A percentile compares a stretch with the other conserved stretches of the same genome.
These are phyloP conservation scores for Paramormyrops kingsleyae DNA, from an alignment of 2,113 vertebrate species.

Conservation along the genomic window DNA sequence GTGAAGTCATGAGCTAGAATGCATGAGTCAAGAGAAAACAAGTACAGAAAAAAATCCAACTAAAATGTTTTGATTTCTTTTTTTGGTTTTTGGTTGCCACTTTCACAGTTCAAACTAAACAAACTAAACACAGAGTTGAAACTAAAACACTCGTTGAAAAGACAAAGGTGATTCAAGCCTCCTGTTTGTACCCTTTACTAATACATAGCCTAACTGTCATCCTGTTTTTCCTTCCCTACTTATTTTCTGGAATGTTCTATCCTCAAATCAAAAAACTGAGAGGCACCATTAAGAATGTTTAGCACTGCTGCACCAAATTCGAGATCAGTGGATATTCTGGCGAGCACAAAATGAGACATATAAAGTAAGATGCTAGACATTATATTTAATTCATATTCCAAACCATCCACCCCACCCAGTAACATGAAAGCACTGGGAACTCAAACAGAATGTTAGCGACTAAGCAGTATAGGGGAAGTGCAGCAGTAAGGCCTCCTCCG, in stretches of 20 bases:
- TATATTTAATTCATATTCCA: neutral
- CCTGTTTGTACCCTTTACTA: neutral
- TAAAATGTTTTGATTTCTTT: neutral
- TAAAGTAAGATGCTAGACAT: neutral
- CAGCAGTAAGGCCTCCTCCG: conserved; percentile 61
- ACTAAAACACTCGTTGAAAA: neutral
- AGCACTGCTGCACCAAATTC: neutral
- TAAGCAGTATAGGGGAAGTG: conserved; percentile 60
- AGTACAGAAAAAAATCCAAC: neutral
- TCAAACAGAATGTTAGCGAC: neutral
- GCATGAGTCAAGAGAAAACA: neutral
- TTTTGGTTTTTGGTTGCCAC: neutral
- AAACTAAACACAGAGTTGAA: too few relatives aligned
- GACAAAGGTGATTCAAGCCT: neutral
- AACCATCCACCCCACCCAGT: neutral
- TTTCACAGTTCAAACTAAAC: neutral
- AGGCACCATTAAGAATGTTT: neutral
- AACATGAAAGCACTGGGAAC: neutral
- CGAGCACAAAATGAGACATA: neutral
- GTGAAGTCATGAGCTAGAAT: neutral
- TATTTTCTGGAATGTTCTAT: neutral
- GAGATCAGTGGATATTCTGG: neutral
- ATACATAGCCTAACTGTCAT: neutral
- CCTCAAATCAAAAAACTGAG: neutral
- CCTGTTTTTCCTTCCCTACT: neutral